Percentiles rank a stretch among this genome's conserved stretches.
These are phyloP conservation scores for Hesperophylax magnus DNA, from an alignment of 1,140 invertebrate species.

Conservation along the genomic window DNA sequence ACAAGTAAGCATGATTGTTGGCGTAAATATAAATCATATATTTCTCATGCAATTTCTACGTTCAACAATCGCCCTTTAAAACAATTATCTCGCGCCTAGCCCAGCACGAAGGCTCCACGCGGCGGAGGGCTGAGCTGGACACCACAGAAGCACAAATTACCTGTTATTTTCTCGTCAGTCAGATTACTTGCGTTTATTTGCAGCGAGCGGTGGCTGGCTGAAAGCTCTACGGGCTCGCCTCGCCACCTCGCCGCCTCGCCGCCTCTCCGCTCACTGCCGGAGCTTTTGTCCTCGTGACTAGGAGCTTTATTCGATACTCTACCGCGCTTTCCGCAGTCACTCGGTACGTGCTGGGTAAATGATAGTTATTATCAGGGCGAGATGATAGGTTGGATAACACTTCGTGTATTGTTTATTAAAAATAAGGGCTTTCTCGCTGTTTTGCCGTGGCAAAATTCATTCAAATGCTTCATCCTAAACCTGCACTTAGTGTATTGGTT, in stretches of 20 bases:
- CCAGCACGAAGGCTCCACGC: not conserved
- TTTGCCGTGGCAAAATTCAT: no score
- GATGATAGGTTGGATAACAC: not conserved
- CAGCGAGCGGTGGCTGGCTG: not conserved
- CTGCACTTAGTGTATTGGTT: no score
- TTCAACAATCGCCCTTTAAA: not conserved
- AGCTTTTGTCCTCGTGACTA: conserved; percentile 21
- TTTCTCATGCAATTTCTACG: not conserved
- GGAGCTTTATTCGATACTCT: not conserved
- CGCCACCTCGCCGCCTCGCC: no score
- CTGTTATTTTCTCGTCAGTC: conserved; percentile 21
- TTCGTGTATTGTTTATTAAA: no score
- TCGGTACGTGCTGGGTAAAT: conserved; percentile 11
- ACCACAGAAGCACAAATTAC: conserved; percentile 30
- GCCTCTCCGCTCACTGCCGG: not conserved
- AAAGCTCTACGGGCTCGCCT: not conserved
- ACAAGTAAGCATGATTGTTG: not conserved
- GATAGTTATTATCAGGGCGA: conserved; percentile 1
- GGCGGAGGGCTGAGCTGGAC: conserved; percentile 4
- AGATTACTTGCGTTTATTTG: not conserved
- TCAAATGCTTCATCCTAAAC: no score
- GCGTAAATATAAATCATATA: not conserved
- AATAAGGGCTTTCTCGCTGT: no score
- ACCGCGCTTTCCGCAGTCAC: not conserved
- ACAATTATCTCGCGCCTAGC: not conserved